Evolutionary conservation across 2,113 vertebrate genomes (phyloP).

Genomic region (Leiothrix lutea): DNA sequence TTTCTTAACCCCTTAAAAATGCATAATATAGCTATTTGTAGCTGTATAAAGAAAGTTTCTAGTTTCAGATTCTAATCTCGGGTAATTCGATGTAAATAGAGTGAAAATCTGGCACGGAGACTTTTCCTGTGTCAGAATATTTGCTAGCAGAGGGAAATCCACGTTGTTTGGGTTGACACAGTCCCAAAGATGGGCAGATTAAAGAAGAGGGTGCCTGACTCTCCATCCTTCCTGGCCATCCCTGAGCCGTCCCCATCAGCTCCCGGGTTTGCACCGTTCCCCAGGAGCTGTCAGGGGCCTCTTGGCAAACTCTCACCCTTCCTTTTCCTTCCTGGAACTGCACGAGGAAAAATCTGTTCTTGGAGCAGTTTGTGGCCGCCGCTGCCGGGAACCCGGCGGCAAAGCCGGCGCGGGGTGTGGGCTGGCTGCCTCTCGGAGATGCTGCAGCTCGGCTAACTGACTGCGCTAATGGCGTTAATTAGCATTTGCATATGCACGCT

Average conservation of each 20-base stretch:
- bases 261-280: background rate
- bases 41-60: constrained; percentile 62
- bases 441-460: constrained; percentile 22
- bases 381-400: background rate
- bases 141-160: background rate
- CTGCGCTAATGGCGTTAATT: constrained; percentile 37
- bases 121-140: constrained; percentile 4
- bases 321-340: background rate
- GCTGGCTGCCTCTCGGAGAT: background rate
- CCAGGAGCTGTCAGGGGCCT: background rate
- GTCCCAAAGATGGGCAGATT: constrained; percentile 4
- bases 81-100: constrained; percentile 51
- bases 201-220: background rate
- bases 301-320: background rate
- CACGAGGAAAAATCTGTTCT: background rate
- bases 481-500: constrained; percentile 53
- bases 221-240: background rate
- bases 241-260: background rate
- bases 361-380: background rate
- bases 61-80: constrained; percentile 62
- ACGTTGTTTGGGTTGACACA: background rate
- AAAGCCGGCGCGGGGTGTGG: constrained; percentile 5
- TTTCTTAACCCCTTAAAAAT: constrained; percentile 58
- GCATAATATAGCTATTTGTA: constrained; percentile 67
- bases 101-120: constrained; percentile 29